phyloP scores from a whole-genome alignment of 1,140 invertebrate genomes.

The Rhagoletis pomonella region DNA sequence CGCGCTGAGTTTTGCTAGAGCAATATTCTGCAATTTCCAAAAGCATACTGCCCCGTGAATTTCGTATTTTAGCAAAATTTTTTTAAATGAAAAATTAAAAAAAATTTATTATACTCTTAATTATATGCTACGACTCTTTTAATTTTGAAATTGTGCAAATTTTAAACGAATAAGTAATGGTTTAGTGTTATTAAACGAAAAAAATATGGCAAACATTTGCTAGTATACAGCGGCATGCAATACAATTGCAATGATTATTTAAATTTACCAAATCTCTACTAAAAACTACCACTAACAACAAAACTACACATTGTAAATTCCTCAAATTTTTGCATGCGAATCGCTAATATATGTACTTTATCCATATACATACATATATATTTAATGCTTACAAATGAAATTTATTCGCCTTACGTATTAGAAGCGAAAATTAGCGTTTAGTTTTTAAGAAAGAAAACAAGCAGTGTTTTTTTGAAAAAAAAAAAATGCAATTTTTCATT shows the following conservation, averaged over 20 bases:
- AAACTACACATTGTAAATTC: background rate
- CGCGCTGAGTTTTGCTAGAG: background rate
- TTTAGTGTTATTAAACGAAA: constrained; percentile 10
- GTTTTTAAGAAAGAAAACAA: constrained; percentile 24
- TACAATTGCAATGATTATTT: background rate
- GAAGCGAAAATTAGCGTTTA: constrained; percentile 16
- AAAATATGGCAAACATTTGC: background rate
- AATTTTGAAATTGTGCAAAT: background rate
- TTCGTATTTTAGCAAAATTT: constrained; percentile 48
- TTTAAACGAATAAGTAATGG: background rate
- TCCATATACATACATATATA: background rate
- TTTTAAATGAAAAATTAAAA: constrained; percentile 31
- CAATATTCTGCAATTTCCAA: background rate
- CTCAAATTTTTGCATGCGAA: background rate
- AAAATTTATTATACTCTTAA: background rate
- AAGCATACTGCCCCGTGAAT: background rate
- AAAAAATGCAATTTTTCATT: background rate
- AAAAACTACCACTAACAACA: background rate
- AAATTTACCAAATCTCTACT: background rate
- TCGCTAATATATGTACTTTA: background rate
- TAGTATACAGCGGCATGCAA: constrained; percentile 9
- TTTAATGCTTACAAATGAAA: constrained; percentile 20
- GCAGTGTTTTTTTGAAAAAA: background rate
- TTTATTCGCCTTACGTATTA: constrained; percentile 29
- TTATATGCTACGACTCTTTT: background rate